phyloP scores from a whole-genome alignment of 2,113 vertebrate species.

The Muscicapa adusta region DNA sequence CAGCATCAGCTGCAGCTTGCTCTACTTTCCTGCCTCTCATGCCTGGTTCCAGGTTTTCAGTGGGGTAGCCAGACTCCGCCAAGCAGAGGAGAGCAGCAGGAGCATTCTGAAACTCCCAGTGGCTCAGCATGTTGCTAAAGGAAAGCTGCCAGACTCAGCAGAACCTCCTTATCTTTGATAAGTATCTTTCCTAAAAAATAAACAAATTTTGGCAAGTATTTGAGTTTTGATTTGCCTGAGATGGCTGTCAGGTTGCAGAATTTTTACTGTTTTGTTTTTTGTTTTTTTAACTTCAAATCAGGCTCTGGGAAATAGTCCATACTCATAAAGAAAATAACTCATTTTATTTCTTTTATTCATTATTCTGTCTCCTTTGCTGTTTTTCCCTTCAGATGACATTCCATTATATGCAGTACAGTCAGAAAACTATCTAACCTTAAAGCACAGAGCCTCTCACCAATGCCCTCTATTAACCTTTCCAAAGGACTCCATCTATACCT shows the following conservation, averaged over 20 bases:
- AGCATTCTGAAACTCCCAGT: neutral
- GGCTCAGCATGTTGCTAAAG: neutral
- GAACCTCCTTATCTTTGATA: neutral
- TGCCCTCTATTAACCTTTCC: neutral
- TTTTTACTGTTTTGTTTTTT: neutral
- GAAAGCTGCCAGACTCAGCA: neutral
- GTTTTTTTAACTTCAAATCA: neutral
- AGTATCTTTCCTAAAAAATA: neutral
- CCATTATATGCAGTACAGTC: neutral
- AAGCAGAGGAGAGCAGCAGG: neutral
- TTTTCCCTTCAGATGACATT: neutral
- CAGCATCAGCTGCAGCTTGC: neutral
- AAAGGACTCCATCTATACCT: neutral
- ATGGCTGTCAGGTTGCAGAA: neutral
- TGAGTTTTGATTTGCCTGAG: neutral
- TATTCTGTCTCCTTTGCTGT: neutral
- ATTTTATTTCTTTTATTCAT: neutral
- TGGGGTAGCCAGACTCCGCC: neutral
- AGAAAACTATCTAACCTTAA: conserved; percentile 32
- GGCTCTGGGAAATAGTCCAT: neutral
- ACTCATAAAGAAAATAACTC: neutral
- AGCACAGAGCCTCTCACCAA: neutral
- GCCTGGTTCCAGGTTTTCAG: neutral
- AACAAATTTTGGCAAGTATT: neutral
- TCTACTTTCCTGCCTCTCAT: neutral